Conservation (phyloP, 2,113 vertebrate genomes). For the Platysteira castanea region DNA sequence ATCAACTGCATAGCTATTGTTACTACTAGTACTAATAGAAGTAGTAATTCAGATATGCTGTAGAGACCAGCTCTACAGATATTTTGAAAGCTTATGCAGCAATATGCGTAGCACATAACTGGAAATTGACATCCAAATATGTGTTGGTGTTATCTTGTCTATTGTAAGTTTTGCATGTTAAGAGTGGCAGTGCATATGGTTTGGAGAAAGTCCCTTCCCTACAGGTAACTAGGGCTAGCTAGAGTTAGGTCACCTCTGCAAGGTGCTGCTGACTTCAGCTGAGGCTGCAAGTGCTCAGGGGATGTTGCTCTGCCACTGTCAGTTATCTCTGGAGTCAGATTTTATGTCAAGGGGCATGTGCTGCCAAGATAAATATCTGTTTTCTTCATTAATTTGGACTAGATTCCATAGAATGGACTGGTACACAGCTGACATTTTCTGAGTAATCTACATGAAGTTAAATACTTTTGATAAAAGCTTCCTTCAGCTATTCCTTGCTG, state of each 20-base stretch:
- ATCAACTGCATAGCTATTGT: not conserved
- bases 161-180: accelerated
- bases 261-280: not conserved
- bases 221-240: not conserved
- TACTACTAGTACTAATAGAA: not conserved
- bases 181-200: not conserved
- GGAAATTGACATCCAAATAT: not conserved
- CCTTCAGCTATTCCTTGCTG: not conserved
- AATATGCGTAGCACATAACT: accelerated
- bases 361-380: not conserved
- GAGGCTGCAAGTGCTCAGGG: not conserved
- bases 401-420: not conserved
- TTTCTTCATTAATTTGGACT: not conserved
- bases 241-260: not conserved
- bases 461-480: not conserved
- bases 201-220: not conserved
- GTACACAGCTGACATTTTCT: not conserved
- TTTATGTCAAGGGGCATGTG: not conserved
- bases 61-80: not conserved
- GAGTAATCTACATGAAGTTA: not conserved
- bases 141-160: not conserved
- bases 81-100: not conserved
- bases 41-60: not conserved
- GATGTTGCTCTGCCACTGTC: not conserved
- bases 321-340: not conserved